phyloP scores from a whole-genome alignment of 2,797 vertebrate species.

The Buceros bicornis region DNA sequence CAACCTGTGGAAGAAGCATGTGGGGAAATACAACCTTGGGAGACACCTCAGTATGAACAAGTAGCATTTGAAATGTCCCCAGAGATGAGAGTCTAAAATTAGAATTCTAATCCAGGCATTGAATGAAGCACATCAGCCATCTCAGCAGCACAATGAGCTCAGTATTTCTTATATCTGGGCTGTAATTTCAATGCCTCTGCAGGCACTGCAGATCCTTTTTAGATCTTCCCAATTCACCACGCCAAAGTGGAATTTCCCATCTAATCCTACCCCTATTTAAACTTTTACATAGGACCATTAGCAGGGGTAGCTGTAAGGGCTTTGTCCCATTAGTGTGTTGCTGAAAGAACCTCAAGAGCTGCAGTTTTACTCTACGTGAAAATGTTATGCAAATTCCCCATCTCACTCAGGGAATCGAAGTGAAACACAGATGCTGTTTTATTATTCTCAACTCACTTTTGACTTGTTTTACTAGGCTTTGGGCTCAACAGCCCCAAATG shows the following conservation, averaged over 20 bases:
- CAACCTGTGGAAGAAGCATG: neutral
- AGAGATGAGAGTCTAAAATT: neutral
- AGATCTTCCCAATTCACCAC: constrained; percentile 24
- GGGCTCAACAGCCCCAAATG: constrained; percentile 17
- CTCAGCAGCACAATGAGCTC: neutral
- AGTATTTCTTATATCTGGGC: neutral
- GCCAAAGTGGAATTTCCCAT: constrained; percentile 18
- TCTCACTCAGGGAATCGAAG: constrained; percentile 8
- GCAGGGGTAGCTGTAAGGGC: constrained; percentile 17
- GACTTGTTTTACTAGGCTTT: constrained; percentile 59
- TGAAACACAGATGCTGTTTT: constrained; percentile 41
- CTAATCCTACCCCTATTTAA: constrained; percentile 40
- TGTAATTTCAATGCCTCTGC: constrained; percentile 8
- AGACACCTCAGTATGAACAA: neutral
- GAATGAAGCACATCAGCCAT: neutral
- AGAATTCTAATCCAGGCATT: neutral
- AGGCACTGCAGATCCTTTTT: neutral
- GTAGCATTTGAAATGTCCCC: neutral
- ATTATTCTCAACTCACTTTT: constrained; percentile 54
- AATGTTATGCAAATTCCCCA: constrained; percentile 44
- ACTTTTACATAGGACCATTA: constrained; percentile 27
- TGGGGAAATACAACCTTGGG: neutral
- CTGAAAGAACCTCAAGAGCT: constrained; percentile 7
- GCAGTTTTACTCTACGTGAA: constrained; percentile 14
- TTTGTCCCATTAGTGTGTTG: constrained; percentile 31